Evolutionary conservation across 2,797 vertebrate species (phyloP).

Genomic region (Phataginus tricuspis): DNA sequence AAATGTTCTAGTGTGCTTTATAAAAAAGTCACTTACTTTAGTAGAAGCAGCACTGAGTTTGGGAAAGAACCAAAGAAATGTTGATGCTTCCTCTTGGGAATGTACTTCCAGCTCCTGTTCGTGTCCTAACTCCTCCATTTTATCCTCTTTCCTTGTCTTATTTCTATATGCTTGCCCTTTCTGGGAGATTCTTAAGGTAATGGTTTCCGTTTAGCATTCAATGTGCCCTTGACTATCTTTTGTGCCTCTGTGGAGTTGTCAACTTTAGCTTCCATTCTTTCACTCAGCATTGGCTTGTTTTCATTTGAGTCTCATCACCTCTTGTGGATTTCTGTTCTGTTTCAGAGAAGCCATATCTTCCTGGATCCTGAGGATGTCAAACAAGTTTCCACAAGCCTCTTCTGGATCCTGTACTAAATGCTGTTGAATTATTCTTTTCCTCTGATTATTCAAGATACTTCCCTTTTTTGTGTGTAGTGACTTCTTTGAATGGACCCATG

Average conservation of each 20-base stretch:
- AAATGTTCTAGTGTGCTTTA: background rate
- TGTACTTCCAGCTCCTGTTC: background rate
- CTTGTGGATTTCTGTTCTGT: background rate
- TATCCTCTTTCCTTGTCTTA: background rate
- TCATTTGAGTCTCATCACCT: background rate
- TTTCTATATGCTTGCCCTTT: background rate
- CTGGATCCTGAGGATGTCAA: background rate
- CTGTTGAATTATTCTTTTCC: background rate
- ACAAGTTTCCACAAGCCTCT: background rate
- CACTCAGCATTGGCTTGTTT: background rate
- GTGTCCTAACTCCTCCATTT: background rate
- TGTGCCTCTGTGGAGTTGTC: background rate
- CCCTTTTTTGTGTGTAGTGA: no score
- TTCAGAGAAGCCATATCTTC: background rate
- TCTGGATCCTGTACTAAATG: background rate
- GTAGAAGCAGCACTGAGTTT: background rate
- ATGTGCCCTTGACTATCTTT: accelerated
- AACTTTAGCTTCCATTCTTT: background rate
- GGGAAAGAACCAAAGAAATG: background rate
- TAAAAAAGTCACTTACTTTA: background rate
- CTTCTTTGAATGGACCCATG: background rate
- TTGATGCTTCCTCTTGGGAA: background rate
- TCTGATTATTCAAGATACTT: background rate
- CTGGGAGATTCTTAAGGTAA: background rate
- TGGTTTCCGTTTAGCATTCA: accelerated